Evolutionary conservation across 2,113 vertebrate species (phyloP), one percentile per base, ranked within the genome.

Genomic region (Pelvicachromis taeniatus): DNA sequence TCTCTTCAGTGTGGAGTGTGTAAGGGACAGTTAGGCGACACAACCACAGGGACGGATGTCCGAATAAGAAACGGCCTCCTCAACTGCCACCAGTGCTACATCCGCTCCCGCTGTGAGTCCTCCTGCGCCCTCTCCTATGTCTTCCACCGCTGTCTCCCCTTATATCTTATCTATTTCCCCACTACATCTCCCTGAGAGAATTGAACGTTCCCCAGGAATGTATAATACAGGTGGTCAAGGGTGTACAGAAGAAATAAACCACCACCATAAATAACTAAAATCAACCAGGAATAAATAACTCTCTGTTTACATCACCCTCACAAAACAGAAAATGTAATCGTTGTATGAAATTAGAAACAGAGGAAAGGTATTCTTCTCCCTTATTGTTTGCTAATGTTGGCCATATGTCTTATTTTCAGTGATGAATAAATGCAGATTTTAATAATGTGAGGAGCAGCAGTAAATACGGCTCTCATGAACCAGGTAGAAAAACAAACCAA

Each of bases 81-180:
- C 5, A 99, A 98, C 95, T 99, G 98, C 91, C 97, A 97, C 1
- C 97, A 99, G 89, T 99, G 98, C 94, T 99, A 99, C 83, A 95
- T 97, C 95, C 96, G 96, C 93, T 99, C 98, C 87, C 97, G 98
- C 94, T 98, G 98, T 99, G 90, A 98, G 98, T 97, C 53, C 29
- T 40, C 35, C 21, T 48, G 14, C 58, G 6, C 29, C 38, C 29
- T 40, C 35, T 10, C n/a, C 4, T 16, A 4, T 54, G 5, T 59
- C 23, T 23, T 26, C 65, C n/a, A 53, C 50, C 2, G 40, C 26
- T 73, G 7, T 42, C 11, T 48, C 10, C 31, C n/a, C 35, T 21
- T 40, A 14, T 31, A 23, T 6, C 53, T 21, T n/a, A 10, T 42
- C 38, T 16, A 70, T 19, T 2, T 13, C 42, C 42, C 42, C 5